Conservation (phyloP, 1,140 invertebrate species). For the Magallana ariakensis region DNA sequence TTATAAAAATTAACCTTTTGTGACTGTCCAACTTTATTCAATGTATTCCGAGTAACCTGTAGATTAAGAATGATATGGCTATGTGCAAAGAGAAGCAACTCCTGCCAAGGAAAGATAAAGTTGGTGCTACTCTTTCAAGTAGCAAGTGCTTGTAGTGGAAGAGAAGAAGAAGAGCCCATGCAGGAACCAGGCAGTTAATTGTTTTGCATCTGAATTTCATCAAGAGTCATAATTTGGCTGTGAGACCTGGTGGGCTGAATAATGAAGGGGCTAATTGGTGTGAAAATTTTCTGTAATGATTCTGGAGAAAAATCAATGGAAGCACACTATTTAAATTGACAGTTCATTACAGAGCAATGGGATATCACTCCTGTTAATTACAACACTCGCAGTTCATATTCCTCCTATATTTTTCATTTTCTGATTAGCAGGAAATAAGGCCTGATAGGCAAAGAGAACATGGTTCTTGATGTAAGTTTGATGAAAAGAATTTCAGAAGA, state of each 20-base stretch:
- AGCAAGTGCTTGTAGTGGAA: not conserved
- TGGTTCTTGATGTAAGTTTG: not conserved
- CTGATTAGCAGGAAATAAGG: conserved; percentile 29
- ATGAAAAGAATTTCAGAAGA: not conserved
- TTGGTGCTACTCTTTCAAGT: not conserved
- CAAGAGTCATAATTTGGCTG: conserved; percentile 36
- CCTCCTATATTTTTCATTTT: conserved; percentile 13
- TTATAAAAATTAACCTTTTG: too few species aligned
- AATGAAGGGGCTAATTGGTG: conserved; percentile 33
- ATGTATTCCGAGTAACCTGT: too few species aligned
- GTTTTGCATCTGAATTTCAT: conserved; percentile 38
- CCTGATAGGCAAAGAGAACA: not conserved
- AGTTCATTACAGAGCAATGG: conserved; percentile 36
- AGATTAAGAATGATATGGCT: too few species aligned
- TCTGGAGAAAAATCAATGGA: conserved; percentile 20
- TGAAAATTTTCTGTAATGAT: conserved; percentile 39
- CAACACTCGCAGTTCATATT: conserved; percentile 24
- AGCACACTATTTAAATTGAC: conserved; percentile 33
- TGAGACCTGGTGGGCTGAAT: conserved; percentile 29
- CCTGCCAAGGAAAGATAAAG: not conserved
- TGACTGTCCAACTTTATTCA: too few species aligned
- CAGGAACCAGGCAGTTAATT: conserved; percentile 11
- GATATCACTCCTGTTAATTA: conserved; percentile 36
- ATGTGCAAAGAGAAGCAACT: not conserved
- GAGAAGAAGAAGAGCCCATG: conserved; percentile 18